Conservation (phyloP, 2,113 vertebrate genomes). For the Tychaedon coryphoeus region DNA sequence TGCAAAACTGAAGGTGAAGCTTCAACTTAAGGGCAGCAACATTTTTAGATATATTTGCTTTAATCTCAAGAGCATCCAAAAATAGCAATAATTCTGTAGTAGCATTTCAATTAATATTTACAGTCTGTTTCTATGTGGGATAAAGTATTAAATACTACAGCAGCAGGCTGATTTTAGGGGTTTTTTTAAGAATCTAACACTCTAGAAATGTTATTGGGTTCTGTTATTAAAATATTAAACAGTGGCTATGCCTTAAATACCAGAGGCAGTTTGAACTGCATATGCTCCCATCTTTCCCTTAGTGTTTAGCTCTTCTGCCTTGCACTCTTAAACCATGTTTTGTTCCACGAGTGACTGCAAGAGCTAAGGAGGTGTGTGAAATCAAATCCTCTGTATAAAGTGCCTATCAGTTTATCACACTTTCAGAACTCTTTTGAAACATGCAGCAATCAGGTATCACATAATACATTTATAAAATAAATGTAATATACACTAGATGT, state of each 20-base stretch:
- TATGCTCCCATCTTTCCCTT: not conserved
- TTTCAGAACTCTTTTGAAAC: not conserved
- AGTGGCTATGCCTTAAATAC: not conserved
- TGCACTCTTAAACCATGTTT: not conserved
- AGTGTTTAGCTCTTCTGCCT: not conserved
- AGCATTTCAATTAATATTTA: not conserved
- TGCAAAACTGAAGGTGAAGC: not conserved
- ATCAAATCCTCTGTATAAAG: not conserved
- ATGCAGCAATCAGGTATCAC: not conserved
- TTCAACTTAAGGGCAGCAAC: not conserved
- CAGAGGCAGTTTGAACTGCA: not conserved
- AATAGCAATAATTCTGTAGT: not conserved
- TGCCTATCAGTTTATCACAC: not conserved
- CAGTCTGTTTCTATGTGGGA: not conserved
- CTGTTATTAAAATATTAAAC: not conserved
- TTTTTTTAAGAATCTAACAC: not conserved
- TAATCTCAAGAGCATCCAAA: not conserved
- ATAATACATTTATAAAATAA: not conserved
- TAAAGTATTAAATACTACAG: not conserved
- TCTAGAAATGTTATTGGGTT: not conserved
- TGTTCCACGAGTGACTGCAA: not conserved
- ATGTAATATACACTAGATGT: not conserved
- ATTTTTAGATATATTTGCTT: not conserved
- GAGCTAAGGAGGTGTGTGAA: not conserved
- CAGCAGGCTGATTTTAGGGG: not conserved